Evolutionary conservation across 2,113 vertebrate species (phyloP).

Genomic region (Ciconia boyciana): DNA sequence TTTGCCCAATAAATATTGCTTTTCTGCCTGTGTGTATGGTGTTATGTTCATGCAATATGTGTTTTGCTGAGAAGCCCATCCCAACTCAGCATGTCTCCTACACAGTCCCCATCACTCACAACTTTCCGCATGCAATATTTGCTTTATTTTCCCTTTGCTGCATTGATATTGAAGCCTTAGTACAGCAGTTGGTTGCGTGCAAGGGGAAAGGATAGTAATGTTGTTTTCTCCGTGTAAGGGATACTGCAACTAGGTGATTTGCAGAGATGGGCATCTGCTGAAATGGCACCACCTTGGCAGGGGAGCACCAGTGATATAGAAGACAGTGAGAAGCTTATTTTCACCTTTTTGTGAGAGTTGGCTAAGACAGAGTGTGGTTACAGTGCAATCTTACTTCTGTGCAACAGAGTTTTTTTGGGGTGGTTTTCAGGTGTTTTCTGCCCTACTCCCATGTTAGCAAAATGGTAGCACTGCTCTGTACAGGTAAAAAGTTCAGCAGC

Average conservation of each 20-base stretch:
- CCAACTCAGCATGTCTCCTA: not conserved
- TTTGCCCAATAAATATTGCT: not conserved
- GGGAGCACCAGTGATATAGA: not conserved
- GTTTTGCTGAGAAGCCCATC: not conserved
- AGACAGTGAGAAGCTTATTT: not conserved
- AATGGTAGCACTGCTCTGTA: not conserved
- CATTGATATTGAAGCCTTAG: not conserved
- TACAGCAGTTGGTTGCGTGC: not conserved
- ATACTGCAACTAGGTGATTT: no score
- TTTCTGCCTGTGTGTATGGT: not conserved
- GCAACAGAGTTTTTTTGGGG: not conserved
- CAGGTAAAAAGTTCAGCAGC: slow-evolving; percentile 59
- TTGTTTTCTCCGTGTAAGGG: not conserved
- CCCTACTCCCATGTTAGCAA: not conserved
- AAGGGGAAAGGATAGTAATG: not conserved
- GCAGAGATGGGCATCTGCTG: not conserved
- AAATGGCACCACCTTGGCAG: not conserved
- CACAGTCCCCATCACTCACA: not conserved
- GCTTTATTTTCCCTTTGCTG: not conserved
- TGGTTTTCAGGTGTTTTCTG: not conserved
- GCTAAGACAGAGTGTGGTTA: not conserved
- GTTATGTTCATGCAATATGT: rapidly evolving
- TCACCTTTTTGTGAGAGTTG: not conserved
- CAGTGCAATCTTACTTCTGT: not conserved
- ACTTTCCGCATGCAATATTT: not conserved